Conservation (phyloP, 1,140 invertebrate species). For the Episyrphus balteatus region DNA sequence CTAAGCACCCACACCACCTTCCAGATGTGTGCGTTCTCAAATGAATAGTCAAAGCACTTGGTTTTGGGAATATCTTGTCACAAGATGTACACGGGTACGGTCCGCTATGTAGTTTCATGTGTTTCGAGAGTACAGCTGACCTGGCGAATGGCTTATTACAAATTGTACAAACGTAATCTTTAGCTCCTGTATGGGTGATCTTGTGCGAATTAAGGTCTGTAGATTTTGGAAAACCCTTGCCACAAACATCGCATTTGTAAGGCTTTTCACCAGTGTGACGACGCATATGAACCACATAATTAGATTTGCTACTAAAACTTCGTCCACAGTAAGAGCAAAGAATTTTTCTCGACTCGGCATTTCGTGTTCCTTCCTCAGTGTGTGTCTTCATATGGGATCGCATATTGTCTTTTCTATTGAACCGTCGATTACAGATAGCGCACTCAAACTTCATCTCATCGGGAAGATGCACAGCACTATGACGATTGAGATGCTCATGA, state of each 20-base stretch:
- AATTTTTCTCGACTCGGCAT: too few species aligned
- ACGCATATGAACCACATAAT: conserved; percentile 44
- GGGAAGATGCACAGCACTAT: conserved; percentile 32
- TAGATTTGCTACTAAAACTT: conserved; percentile 39
- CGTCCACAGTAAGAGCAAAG: conserved; percentile 40
- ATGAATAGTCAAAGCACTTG: conserved; percentile 40
- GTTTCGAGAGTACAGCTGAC: conserved; percentile 1
- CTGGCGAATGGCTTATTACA: conserved; percentile 3
- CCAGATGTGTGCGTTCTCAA: conserved; percentile 36
- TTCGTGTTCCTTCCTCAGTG: too few species aligned
- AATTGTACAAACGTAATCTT: conserved; percentile 1
- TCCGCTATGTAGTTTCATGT: conserved; percentile 9
- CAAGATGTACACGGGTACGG: conserved; percentile 42
- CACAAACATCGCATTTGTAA: neutral
- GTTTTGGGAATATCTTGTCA: conserved; percentile 41
- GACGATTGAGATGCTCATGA: conserved; percentile 35
- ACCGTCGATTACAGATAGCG: conserved; percentile 37
- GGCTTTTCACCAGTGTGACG: conserved; percentile 65
- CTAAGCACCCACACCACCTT: conserved; percentile 31
- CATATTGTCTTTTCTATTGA: conserved; percentile 33
- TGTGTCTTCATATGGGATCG: neutral
- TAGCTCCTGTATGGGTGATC: neutral
- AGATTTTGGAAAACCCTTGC: neutral
- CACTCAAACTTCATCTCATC: conserved; percentile 36
- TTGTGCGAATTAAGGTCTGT: conserved; percentile 1